phyloP scores from a whole-genome alignment of 2,797 vertebrate genomes.

The Danio tinwini region DNA sequence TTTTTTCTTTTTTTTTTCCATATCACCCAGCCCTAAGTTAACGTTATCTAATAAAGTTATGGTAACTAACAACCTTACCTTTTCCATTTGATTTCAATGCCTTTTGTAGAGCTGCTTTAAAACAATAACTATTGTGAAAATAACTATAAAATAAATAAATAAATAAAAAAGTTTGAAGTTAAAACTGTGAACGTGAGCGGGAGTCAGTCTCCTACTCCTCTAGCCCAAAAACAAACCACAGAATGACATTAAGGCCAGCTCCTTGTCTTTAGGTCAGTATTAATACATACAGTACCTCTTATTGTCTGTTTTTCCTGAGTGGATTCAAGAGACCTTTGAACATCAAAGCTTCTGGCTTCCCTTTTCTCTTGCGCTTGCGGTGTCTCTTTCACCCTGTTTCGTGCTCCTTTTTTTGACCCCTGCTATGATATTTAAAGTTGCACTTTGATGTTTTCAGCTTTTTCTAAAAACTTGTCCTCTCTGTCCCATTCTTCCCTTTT shows the following conservation, averaged over 20 bases:
- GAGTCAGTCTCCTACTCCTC: background rate
- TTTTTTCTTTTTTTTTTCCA: too few relatives aligned
- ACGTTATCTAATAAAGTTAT: too few relatives aligned
- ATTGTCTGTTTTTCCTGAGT: conserved; percentile 44
- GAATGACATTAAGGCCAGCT: conserved; percentile 24
- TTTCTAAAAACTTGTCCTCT: conserved; percentile 21
- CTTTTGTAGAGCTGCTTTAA: too few relatives aligned
- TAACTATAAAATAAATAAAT: too few relatives aligned
- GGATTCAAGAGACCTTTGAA: conserved; percentile 42
- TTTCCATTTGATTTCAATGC: too few relatives aligned
- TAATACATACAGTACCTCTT: conserved; percentile 38
- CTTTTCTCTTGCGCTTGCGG: conserved; percentile 10
- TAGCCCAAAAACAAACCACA: conserved; percentile 1
- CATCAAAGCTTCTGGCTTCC: conserved; percentile 40
- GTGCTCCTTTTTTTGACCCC: conserved; percentile 22
- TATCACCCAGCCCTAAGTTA: too few relatives aligned
- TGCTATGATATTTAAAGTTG: conserved; percentile 49
- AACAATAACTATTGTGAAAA: too few relatives aligned
- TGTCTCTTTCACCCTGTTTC: conserved; percentile 34
- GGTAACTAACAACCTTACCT: too few relatives aligned
- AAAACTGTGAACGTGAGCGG: background rate
- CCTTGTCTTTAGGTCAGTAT: conserved; percentile 28
- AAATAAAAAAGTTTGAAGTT: background rate
- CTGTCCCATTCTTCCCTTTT: background rate
- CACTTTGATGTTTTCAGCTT: conserved; percentile 50